Base-by-base conservation (phyloP, 1,140 invertebrate species). In the Eupristina koningsbergeri region DNA sequence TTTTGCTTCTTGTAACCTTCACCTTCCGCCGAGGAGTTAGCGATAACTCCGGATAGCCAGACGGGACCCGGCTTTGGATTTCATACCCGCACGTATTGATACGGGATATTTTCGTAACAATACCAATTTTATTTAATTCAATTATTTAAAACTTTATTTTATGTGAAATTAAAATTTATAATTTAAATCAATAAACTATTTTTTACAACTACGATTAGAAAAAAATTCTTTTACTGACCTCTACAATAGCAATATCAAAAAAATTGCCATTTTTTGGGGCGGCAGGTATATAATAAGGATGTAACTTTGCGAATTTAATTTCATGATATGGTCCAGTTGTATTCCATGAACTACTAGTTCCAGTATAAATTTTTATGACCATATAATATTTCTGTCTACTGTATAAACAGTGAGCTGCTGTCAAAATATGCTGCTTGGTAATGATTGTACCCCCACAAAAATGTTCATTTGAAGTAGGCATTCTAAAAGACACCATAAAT, bases 391-490 rank as follows among this genome's bases (percentile, higher is more conserved):
- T n/a, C 31, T 50, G 0, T 53, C 73, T 39, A 29, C 3, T 17
- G 34, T 31, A 19, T 50, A 75, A 53, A 34, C 73, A 75, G 50
- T 75, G 73, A 50, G 73, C 73, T 15, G 73, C 73, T 50, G 73
- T 75, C 45, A 75, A 34, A 31, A 75, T 34, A 34, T 50, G 45
- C 26, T 36, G 39, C 13, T 75, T n/a, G 3, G 41, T 34, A 75
- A 75, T 34, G 19, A 53, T 50, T 45, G 15, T 36, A 34, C 73
- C 45, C 31, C 73, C 73, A 50, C 73, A 75, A 13, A 75, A 47
- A 53, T 50, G 73, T 19, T 75, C 22, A 34, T 75, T 75, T 71
- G 36, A 19, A 6, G 17, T 71, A 3, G 67, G 26, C 9, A 71
- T 41, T n/a, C 67, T 41, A 41, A 71, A 71, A 13, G 67, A 71